These are phyloP conservation scores for Megaceryle alcyon DNA, from an alignment of 2,797 vertebrate species.

Conservation along the genomic window DNA sequence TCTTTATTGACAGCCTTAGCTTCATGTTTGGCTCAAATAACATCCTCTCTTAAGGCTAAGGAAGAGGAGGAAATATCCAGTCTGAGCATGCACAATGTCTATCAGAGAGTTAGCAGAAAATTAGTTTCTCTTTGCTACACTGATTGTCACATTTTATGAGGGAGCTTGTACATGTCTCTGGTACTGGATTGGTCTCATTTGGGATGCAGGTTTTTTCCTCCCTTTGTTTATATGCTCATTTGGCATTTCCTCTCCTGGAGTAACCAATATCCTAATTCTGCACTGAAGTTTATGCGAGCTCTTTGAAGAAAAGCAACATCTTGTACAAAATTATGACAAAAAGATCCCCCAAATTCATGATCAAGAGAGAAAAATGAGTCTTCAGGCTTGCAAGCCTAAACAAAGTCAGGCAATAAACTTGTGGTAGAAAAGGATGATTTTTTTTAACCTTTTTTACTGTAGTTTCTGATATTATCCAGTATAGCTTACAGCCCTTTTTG, in stretches of 20 bases:
- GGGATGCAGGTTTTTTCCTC: neutral
- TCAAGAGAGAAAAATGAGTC: neutral
- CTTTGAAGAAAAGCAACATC: constrained; percentile 11
- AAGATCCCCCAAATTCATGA: neutral
- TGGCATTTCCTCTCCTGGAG: neutral
- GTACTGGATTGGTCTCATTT: neutral
- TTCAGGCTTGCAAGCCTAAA: neutral
- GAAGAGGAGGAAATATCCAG: neutral
- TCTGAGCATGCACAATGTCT: neutral
- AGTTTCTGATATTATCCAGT: constrained; percentile 1
- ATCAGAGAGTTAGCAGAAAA: neutral
- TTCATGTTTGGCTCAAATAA: neutral
- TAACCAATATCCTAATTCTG: neutral
- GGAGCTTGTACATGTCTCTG: neutral
- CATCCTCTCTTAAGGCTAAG: neutral
- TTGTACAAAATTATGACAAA: neutral
- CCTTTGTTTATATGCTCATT: neutral
- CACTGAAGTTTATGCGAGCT: neutral
- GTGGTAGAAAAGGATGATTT: neutral
- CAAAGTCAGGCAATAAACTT: constrained; percentile 2
- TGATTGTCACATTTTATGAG: neutral
- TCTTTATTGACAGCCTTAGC: neutral
- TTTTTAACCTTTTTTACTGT: constrained; percentile 26
- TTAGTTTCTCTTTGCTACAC: constrained; percentile 20
- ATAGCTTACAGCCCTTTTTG: constrained; percentile 5